Evolutionary conservation across 2,113 vertebrate species (phyloP).

Genomic region (Spilogale gracilis): DNA sequence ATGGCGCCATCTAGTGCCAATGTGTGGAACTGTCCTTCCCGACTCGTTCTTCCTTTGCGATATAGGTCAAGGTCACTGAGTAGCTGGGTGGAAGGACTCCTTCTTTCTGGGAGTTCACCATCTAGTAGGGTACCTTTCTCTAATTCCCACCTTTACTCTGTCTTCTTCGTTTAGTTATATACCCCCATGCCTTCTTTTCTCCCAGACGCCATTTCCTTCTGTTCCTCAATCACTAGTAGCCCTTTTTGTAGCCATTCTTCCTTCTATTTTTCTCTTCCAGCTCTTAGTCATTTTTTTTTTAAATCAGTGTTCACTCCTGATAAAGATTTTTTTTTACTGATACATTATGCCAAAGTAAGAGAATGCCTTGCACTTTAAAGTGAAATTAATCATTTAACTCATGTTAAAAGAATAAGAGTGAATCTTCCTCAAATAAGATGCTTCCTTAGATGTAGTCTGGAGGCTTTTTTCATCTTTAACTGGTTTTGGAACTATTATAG

Average conservation of each 20-base stretch:
- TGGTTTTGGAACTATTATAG: background rate
- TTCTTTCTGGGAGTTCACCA: background rate
- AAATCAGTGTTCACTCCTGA: background rate
- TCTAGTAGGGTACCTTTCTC: background rate
- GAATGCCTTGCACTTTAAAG: background rate
- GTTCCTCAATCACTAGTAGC: background rate
- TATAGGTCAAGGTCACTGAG: background rate
- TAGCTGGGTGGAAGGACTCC: background rate
- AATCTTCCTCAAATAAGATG: constrained; percentile 12
- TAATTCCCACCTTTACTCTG: background rate
- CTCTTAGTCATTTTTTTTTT: background rate
- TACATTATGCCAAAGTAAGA: background rate
- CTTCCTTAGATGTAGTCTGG: constrained; percentile 21
- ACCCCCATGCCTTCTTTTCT: background rate
- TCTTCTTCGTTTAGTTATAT: background rate
- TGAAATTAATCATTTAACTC: constrained; percentile 32
- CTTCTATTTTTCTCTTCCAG: background rate
- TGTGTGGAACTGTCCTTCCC: constrained; percentile 41
- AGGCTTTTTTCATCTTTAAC: background rate
- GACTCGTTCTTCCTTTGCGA: background rate
- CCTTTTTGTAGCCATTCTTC: background rate
- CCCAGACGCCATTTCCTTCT: background rate
- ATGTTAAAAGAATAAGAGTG: background rate
- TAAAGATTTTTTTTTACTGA: background rate
- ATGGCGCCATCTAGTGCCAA: constrained; percentile 79